Evolutionary conservation across 2,888 invertebrate species (phyloP).

Genomic region (Eledone cirrhosa): DNA sequence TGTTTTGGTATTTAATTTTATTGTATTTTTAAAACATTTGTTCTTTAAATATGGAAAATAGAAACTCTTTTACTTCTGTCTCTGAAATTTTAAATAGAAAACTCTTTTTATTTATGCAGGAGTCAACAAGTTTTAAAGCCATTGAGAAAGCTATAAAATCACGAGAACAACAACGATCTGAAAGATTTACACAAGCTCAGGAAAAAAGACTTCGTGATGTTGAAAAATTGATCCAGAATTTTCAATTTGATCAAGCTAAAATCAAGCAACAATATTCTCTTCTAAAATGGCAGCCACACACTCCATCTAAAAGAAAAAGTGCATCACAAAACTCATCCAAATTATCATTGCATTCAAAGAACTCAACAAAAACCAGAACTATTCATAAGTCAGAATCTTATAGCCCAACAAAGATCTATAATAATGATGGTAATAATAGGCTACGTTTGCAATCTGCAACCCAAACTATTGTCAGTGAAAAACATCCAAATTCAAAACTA

Average conservation of each 20-base stretch:
- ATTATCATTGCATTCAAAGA: background rate
- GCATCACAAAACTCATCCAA: conserved; percentile 26
- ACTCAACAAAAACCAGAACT: background rate
- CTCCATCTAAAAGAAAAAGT: conserved; percentile 11
- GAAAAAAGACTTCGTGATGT: conserved; percentile 52
- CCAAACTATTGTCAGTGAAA: background rate
- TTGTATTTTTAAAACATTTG: too few relatives aligned
- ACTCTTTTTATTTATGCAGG: too few relatives aligned
- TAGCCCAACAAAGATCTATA: background rate
- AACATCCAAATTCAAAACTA: conserved; percentile 7
- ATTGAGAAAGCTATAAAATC: conserved; percentile 17
- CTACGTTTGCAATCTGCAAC: background rate
- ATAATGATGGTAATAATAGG: background rate
- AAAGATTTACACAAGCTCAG: conserved; percentile 42
- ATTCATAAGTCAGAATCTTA: background rate
- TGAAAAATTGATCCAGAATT: conserved; percentile 53
- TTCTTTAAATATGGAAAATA: too few relatives aligned
- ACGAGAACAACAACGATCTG: conserved; percentile 41
- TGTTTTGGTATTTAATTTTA: too few relatives aligned
- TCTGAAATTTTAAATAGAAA: too few relatives aligned
- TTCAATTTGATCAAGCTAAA: conserved; percentile 50
- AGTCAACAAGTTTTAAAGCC: background rate
- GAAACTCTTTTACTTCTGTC: too few relatives aligned
- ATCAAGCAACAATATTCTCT: conserved; percentile 42
- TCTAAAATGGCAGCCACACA: conserved; percentile 20